Percentiles rank a stretch among this genome's conserved stretches.
Conservation (phyloP, 2,113 vertebrate genomes). For the Xenotilapia leptura region DNA sequence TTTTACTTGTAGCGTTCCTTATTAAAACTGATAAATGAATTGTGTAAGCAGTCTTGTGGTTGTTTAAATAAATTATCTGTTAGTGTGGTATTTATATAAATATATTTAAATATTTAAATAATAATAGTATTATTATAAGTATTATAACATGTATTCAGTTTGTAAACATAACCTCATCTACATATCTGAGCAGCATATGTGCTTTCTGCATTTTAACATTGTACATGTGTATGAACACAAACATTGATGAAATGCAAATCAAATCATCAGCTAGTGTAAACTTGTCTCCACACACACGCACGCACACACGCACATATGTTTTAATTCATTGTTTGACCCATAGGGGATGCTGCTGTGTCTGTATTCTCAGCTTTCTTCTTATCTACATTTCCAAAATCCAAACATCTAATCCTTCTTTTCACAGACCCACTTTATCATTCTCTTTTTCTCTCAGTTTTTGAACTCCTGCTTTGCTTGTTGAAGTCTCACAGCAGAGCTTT, state of each 20-base stretch:
- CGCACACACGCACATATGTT: neutral
- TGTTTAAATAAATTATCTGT: neutral
- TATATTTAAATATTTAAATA: neutral
- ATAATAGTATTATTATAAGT: neutral
- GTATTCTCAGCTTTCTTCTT: neutral
- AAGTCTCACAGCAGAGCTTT: neutral
- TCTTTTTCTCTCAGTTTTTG: neutral
- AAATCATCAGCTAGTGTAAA: neutral
- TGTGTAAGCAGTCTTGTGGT: neutral
- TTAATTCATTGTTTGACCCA: neutral
- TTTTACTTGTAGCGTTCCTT: neutral
- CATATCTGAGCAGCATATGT: neutral
- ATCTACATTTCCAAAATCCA: neutral
- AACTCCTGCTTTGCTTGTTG: neutral
- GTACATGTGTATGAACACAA: neutral
- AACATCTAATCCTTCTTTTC: neutral
- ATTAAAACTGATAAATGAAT: neutral
- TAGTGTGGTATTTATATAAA: neutral
- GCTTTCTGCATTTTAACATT: neutral
- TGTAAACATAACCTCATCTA: neutral
- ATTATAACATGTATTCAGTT: neutral
- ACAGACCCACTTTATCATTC: neutral
- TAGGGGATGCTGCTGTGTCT: slow-evolving; percentile 3
- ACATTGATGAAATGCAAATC: neutral
- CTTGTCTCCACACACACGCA: neutral